Base-by-base conservation (phyloP, 2,797 vertebrate species). In the Peromyscus attwateri region DNA sequence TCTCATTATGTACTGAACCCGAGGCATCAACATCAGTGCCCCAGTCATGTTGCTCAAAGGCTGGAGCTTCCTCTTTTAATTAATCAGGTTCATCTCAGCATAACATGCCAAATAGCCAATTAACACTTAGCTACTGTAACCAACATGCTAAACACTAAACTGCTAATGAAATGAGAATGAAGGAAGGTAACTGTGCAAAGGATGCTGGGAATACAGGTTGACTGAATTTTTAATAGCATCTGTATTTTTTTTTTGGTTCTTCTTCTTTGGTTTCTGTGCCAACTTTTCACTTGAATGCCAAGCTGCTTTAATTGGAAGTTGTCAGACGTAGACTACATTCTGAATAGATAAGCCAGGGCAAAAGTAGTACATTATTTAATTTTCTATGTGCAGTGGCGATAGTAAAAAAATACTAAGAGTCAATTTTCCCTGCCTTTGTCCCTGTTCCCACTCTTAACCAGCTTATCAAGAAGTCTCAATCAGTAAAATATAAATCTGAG, bases 111-210 rank as follows among this genome's bases (percentile, higher is more conserved):
- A 98, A 97, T 97, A 98, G 97, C 97, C 98, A 99, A 98, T 99
- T 98, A 99, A 98, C 97, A 98, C 97, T 98, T 98, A 98, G 97
- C 96, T 98, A 98, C 98, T 98, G 98, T 98, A 98, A 98, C 98
- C 95, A 98, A 98, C 96, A 91, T 94, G 94, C 80, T 98, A 98
- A 99, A 98, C 75, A 75, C 62, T 93, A 93, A 98, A 98, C 97
- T 98, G 97, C 95, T 98, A 98, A 98, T 96, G 88, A 98, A 97
- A 97, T 90, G 46, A 85, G 71, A 92, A 92, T 75, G 77, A 95
- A 46, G 90, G 97, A 97, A 97, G 66, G 3, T 80, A 94, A 37
- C 89, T 70, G n/a, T 57, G 89, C 91, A 97, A 97, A 88, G 95
- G 14, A 80, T 87, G 91, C 70, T 95, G 52, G 75, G 97, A 95